Conservation (phyloP, 2,797 vertebrate species). For the Loris lydekkerianus region DNA sequence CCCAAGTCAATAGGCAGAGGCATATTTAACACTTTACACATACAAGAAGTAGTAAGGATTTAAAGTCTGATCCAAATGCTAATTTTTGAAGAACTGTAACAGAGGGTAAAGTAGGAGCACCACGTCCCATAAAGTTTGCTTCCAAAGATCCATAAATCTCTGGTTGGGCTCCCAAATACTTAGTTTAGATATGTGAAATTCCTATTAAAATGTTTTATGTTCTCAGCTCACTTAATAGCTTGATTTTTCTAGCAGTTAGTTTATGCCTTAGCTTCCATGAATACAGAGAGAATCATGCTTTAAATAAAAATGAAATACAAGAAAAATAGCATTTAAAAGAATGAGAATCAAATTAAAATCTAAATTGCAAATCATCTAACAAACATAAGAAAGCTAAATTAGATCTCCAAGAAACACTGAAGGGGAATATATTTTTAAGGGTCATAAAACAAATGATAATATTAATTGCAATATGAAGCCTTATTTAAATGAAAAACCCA, state of each 20-base stretch:
- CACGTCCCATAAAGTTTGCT: slow-evolving; percentile 71
- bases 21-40: not conserved
- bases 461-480: slow-evolving; percentile 79
- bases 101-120: slow-evolving; percentile 67
- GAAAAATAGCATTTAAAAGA: slow-evolving; percentile 82
- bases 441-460: slow-evolving; percentile 79
- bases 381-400: slow-evolving; percentile 79
- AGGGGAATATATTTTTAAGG: slow-evolving; percentile 78
- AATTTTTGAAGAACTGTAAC: slow-evolving; percentile 53
- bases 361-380: slow-evolving; percentile 83
- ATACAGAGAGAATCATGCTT: slow-evolving; percentile 72
- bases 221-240: slow-evolving; percentile 74
- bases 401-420: slow-evolving; percentile 72
- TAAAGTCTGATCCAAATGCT: slow-evolving; percentile 52
- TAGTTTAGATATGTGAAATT: slow-evolving; percentile 81
- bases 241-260: slow-evolving; percentile 76
- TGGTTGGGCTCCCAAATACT: slow-evolving; percentile 69
- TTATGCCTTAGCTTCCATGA: slow-evolving; percentile 69
- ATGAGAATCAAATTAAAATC: slow-evolving; percentile 84
- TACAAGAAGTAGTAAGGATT: slow-evolving; percentile 17
- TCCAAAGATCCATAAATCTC: slow-evolving; percentile 68
- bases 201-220: slow-evolving; percentile 80
- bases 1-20: slow-evolving; percentile 46
- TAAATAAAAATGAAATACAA: slow-evolving; percentile 84
- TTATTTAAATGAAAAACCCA: slow-evolving; percentile 82